A percentile compares a stretch with the other conserved stretches of the same genome.
These are phyloP conservation scores for Lepetodrilus schrolli DNA, from an alignment of 2,888 invertebrate genomes.

Conservation along the genomic window DNA sequence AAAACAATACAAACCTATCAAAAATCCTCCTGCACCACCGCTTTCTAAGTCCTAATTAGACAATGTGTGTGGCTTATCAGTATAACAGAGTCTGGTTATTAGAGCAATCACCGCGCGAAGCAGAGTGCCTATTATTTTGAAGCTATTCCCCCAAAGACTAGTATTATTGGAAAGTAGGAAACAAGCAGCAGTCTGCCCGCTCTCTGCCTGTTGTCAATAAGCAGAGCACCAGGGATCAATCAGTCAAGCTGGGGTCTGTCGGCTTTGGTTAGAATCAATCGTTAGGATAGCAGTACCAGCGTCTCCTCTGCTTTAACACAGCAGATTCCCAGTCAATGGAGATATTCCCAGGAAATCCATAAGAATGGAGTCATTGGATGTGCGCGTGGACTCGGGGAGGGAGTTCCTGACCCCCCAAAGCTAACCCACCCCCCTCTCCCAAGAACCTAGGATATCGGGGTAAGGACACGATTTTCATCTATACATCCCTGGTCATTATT, in stretches of 20 bases:
- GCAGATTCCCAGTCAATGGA: slow-evolving; percentile 1
- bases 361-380: not conserved
- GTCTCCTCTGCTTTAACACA: slow-evolving; percentile 6
- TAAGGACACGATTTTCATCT: slow-evolving; percentile 7
- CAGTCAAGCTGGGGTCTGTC: slow-evolving; percentile 26
- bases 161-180: slow-evolving; percentile 13
- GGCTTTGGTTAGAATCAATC: slow-evolving; percentile 22
- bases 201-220: not conserved
- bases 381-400: not conserved
- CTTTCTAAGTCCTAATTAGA: not conserved
- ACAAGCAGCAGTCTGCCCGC: slow-evolving; percentile 3
- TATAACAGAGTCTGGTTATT: not conserved
- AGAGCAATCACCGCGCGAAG: not conserved
- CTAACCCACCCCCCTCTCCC: no score
- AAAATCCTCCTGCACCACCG: no score
- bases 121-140: slow-evolving; percentile 3
- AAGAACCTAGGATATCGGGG: not conserved
- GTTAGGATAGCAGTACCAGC: slow-evolving; percentile 25
- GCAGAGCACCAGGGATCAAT: slow-evolving; percentile 24
- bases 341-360: not conserved
- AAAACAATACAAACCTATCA: no score
- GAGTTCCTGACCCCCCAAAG: not conserved
- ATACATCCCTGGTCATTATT: not conserved
- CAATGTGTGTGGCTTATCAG: not conserved
- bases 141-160: slow-evolving; percentile 25